Evolutionary conservation across 2,797 vertebrate species (phyloP), one percentile per base, ranked within the genome.

Genomic region (Tragopan temminckii): DNA sequence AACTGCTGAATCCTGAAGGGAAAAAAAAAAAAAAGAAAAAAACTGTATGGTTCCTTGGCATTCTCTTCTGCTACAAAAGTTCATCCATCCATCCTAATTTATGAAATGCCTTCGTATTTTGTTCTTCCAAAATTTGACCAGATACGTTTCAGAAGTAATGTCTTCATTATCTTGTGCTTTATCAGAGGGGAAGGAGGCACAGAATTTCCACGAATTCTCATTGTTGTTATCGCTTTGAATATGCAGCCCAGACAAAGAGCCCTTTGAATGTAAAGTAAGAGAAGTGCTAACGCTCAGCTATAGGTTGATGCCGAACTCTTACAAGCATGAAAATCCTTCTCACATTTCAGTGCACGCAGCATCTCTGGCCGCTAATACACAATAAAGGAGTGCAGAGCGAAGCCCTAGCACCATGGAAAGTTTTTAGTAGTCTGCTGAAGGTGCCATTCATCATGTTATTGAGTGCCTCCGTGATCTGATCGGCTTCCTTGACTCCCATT

Each of bases 1-100:
- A 63, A 95, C 80, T 64, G 62, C 79, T 52, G 62, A 71, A 89
- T 82, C 55, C 86, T 79, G 90, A 23, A 81, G 90, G 67, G 62
- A 7, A 3, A 31, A n/a, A 85, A 68, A 69, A 36, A 81, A 45
- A 24, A 48, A 48, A 19, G 4, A 25, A 48, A 48, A 59, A 27
- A 3, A 16, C 90, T 33, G 20, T 14, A 80, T 40, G 59, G 62
- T 5, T 89, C 81, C 66, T 50, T 48, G 90, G 79, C 36, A 55
- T 71, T 80, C 45, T 50, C 80, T 76, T 35, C 18, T 38, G 68
- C 84, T 72, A 40, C 15, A 3, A 17, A 80, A 85, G 62, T 76
- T 88, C 79, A 89, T 55, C 84, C 76, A 89, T 55, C 81, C 89
- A 58, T 89, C 72, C 78, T 87, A 21, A 91, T 95, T 94, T 69